A percentile compares a stretch with the other conserved stretches of the same genome.
These are phyloP conservation scores for Chaenocephalus aceratus DNA, from an alignment of 2,113 vertebrate species.

Conservation along the genomic window DNA sequence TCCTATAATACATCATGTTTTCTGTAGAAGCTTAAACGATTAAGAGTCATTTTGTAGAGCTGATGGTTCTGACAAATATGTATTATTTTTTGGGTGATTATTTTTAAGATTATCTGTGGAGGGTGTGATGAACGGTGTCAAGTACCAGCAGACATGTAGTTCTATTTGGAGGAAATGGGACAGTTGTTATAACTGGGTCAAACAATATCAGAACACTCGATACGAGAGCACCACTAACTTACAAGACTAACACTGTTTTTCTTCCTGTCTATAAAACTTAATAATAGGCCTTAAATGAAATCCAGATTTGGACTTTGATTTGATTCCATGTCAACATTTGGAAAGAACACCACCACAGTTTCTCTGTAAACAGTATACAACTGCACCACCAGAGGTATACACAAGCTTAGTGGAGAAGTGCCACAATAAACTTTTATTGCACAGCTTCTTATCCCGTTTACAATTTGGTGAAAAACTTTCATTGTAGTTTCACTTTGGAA, in stretches of 20 bases:
- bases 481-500: neutral
- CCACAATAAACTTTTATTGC: constrained; percentile 13
- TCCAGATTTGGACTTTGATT: constrained; percentile 24
- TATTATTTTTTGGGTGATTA: too few relatives aligned
- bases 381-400: constrained; percentile 4
- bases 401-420: neutral
- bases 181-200: constrained; percentile 46
- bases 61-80: too few relatives aligned
- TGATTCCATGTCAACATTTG: constrained; percentile 19
- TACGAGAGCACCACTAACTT: constrained; percentile 26
- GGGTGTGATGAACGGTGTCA: constrained; percentile 1
- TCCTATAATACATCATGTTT: constrained; percentile 25
- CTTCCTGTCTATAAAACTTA: constrained; percentile 9
- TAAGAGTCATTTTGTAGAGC: neutral
- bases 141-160: constrained; percentile 23
- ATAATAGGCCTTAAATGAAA: constrained; percentile 6
- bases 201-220: constrained; percentile 29
- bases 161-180: constrained; percentile 49
- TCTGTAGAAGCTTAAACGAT: constrained; percentile 27
- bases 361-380: constrained; percentile 11
- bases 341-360: constrained; percentile 16
- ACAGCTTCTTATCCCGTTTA: neutral
- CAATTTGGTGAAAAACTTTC: neutral
- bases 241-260: constrained; percentile 4
- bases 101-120: constrained; percentile 23